A percentile compares a stretch with the other conserved stretches of the same genome.
These are phyloP conservation scores for Antitype chi DNA, from an alignment of 2,888 invertebrate species.

Conservation along the genomic window DNA sequence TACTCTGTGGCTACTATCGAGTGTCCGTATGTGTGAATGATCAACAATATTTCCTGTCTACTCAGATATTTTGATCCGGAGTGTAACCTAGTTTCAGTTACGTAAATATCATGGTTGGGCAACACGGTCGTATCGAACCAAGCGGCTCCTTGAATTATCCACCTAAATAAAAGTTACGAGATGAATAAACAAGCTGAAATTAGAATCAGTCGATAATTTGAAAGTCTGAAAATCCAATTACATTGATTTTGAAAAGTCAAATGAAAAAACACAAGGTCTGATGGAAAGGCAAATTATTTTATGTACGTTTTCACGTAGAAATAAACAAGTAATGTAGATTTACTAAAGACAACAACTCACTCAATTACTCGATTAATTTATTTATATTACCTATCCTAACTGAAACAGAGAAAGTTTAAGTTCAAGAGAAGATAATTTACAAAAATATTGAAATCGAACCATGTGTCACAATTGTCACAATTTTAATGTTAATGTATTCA, in stretches of 20 bases:
- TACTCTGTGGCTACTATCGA: slow-evolving; percentile 2
- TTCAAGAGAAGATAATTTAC: background rate
- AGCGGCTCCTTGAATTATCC: slow-evolving; percentile 39
- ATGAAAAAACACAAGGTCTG: background rate
- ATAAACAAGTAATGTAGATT: background rate
- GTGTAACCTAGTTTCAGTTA: slow-evolving; percentile 74
- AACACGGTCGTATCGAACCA: slow-evolving; percentile 35
- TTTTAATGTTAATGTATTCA: slow-evolving; percentile 18
- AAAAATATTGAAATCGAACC: background rate
- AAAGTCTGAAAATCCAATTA: background rate
- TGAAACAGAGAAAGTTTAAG: background rate
- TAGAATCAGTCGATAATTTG: background rate
- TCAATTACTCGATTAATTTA: background rate
- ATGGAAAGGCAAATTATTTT: background rate
- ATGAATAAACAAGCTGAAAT: background rate
- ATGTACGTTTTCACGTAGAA: background rate
- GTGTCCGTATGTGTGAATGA: slow-evolving; percentile 23
- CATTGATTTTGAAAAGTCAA: background rate
- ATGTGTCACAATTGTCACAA: slow-evolving; percentile 6
- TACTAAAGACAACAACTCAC: background rate
- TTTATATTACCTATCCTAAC: background rate
- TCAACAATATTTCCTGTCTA: slow-evolving; percentile 42
- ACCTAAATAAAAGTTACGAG: slow-evolving; percentile 1
- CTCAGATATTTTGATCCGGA: slow-evolving; percentile 62
- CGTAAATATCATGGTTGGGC: slow-evolving; percentile 75